Evolutionary conservation across 2,113 vertebrate genomes (phyloP).

Genomic region (Meriones unguiculatus): DNA sequence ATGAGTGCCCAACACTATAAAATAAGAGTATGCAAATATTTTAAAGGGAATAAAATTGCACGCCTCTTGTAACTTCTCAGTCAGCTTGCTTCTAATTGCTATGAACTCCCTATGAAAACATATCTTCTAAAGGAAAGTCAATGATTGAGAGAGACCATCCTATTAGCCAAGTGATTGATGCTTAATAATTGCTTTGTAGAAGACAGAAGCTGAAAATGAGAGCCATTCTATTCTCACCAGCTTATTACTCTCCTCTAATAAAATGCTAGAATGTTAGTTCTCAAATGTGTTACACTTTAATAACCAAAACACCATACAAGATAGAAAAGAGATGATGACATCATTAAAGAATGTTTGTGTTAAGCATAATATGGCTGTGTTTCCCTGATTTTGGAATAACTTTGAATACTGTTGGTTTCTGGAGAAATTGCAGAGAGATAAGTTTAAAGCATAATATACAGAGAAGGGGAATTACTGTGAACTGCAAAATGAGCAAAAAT

Average conservation of each 20-base stretch:
- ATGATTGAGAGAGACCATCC: constrained; percentile 56
- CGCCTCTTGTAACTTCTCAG: background rate
- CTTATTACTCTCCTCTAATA: constrained; percentile 11
- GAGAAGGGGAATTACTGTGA: background rate
- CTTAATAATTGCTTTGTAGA: constrained; percentile 62
- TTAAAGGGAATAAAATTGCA: background rate
- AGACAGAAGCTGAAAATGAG: background rate
- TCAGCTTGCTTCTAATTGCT: constrained; percentile 39
- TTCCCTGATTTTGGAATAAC: background rate
- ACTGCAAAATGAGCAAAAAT: background rate
- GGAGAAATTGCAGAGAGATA: background rate
- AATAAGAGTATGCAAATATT: background rate
- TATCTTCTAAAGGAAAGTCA: constrained; percentile 63
- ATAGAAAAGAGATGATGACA: constrained; percentile 25
- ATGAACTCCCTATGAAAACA: background rate
- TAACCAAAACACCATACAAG: background rate
- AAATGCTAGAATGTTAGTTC: constrained; percentile 20
- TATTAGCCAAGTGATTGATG: constrained; percentile 69
- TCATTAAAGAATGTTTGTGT: background rate
- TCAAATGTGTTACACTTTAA: constrained; percentile 59
- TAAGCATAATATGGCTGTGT: background rate
- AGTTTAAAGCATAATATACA: background rate
- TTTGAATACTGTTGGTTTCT: background rate
- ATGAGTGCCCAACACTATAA: background rate
- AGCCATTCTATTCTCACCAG: background rate